Evolutionary conservation across 2,797 vertebrate genomes (phyloP), one percentile per base, ranked within the genome.

Genomic region (Sebastes flavidus): DNA sequence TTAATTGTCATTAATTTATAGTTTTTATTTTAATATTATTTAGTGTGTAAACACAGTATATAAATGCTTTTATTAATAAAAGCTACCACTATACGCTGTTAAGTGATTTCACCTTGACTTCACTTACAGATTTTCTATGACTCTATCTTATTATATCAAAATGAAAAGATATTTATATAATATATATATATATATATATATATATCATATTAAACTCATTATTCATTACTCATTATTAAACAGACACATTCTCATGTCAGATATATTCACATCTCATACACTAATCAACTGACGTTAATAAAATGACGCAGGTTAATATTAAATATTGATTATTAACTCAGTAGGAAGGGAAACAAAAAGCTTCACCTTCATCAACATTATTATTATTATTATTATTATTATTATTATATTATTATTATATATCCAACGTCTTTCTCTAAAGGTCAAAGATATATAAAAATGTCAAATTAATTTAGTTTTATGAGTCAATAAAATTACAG

Each of bases 41-140:
- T 29, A 29, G 0, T 1, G 8, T 29, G 11, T 59, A 49, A 59
- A 72, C 12, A 29, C 20, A 22, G 29, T 2, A 22, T 18, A 70
- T n/a, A 29, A 16, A 66, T 22, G 14, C 4, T 55, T 59, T 62
- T 8, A n/a, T 24, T 49, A 54, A 59, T 65, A 38, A 49, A 20
- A 24, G 7, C 22, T 58, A 58, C 54, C 30, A 75, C 34, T 25
- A 20, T 30, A 55, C 13, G 49, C n/a, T 59, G 4, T 18, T 70
- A 4, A 38, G 8, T 66, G n/a, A 58, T 73, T 58, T 76, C 55
- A 89, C 75, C 75, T 72, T 30, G 69, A 73, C 62, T 4, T 4
- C 49, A 72, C 11, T 72, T 71, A 10, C 20, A 77, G 8, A 24
- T 71, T 30, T 49, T 20, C 10, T 27, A 8, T 8, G 18, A 74